These are phyloP conservation scores for Perizoma affinitatum DNA, from an alignment of 2,888 invertebrate species.

Conservation along the genomic window DNA sequence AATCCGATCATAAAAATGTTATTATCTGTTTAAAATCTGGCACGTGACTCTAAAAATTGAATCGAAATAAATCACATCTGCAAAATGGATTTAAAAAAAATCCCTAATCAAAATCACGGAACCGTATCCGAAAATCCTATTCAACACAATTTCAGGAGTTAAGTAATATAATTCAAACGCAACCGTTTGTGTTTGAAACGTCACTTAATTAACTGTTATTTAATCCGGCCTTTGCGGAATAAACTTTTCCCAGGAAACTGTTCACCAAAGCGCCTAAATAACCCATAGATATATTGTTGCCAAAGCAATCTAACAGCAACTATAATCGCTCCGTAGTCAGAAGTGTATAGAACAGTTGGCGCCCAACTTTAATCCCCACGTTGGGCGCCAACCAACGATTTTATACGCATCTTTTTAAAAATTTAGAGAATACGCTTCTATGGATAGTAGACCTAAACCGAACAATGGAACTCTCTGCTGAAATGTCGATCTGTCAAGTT, in stretches of 20 bases:
- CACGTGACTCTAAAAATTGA: neutral
- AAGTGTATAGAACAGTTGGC: too few relatives aligned
- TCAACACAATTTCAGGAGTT: conserved; percentile 53
- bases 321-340: too few relatives aligned
- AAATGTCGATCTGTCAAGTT: conserved; percentile 53
- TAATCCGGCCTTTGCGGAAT: conserved; percentile 42
- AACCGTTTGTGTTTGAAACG: conserved; percentile 55
- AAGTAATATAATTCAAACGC: conserved; percentile 55
- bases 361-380: neutral
- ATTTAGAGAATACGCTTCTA: neutral
- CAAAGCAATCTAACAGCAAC: too few relatives aligned
- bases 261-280: neutral
- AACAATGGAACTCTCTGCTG: conserved; percentile 39
- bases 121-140: conserved; percentile 48
- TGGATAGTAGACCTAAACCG: conserved; percentile 36
- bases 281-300: neutral
- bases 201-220: conserved; percentile 55
- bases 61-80: neutral
- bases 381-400: conserved; percentile 4
- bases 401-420: neutral
- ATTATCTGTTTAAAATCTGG: too few relatives aligned
- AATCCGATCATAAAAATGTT: too few relatives aligned
- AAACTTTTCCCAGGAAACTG: conserved; percentile 41
- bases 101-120: conserved; percentile 42
- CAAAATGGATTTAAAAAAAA: conserved; percentile 2